Evolutionary conservation across 2,888 invertebrate species (phyloP), one percentile per base, ranked within the genome.

Genomic region (Watsonalla binaria): DNA sequence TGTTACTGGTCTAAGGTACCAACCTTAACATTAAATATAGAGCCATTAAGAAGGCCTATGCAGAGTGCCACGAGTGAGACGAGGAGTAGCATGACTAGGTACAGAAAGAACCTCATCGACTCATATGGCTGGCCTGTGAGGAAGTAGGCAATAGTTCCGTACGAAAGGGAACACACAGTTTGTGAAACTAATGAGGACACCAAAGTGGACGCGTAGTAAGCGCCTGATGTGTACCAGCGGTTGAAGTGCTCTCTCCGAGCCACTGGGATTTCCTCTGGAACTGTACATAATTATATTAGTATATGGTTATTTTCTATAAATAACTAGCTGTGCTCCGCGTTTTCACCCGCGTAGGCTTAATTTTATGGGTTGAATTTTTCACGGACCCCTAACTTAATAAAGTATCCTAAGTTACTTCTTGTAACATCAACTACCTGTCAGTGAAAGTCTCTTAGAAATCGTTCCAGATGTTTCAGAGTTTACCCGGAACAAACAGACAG

Each of bases 61-160:
- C 95, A 95, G 78, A 98, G 96, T 7, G 97, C 95, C 6, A 97
- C 96, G 49, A 97, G 92, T 0, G 96, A 95, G 0, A 97, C 94
- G 62, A 96, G 88, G 6, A 96, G 90, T 46, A 95, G 93, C 66
- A 96, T 94, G 49, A 93, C 86, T 49, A 94, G 90, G 83, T 95
- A 97, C 59, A 94, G 88, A 6, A 92, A 74, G 73, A 98, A 94
- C 54, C 98, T 92, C 61, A 90, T 84, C 0, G 92, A 66, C 66
- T 98, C 97, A n/a, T 91, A 74, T 0, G 98, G 96, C 76, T 98
- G 98, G 15, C 94, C 94, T 0, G 98, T 98, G 92, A 98, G 92
- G 82, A 93, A 94, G 84, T 97, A 98, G 0, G 96, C 95, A 51
- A 97, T 93, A 54, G 93, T 78, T 6, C 95, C 93, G 73, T 96